Evolutionary conservation across 2,888 invertebrate species (phyloP).

Genomic region (Caprella mutica): DNA sequence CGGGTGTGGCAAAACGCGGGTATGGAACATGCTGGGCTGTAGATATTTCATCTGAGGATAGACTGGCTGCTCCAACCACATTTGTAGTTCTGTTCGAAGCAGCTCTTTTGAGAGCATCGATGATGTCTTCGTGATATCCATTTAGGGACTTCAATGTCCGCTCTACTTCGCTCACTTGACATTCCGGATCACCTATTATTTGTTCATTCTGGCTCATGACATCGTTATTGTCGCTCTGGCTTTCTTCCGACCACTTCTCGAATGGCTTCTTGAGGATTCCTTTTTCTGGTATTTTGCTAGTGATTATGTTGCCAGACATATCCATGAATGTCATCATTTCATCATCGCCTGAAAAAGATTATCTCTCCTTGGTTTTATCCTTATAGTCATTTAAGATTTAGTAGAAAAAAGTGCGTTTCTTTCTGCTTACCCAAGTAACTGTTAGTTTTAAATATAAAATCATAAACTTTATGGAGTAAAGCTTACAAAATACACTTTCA

Average conservation of each 20-base stretch:
- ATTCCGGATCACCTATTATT: slow-evolving; percentile 48
- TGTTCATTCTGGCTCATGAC: slow-evolving; percentile 54
- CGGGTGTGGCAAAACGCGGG: slow-evolving; percentile 31
- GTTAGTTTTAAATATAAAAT: no score
- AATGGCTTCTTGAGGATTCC: slow-evolving; percentile 71
- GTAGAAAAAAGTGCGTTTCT: no score
- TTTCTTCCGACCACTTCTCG: slow-evolving; percentile 56
- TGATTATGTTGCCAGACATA: slow-evolving; percentile 60
- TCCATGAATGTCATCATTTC: slow-evolving; percentile 71
- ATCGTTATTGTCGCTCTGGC: slow-evolving; percentile 59
- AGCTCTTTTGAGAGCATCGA: slow-evolving; percentile 76
- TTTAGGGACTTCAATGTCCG: slow-evolving; percentile 76
- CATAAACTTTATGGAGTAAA: no score
- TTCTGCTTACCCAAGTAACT: no score
- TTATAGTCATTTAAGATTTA: no score
- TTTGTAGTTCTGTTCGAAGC: slow-evolving; percentile 44
- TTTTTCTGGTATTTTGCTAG: slow-evolving; percentile 71
- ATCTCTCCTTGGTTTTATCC: no score
- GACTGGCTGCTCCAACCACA: slow-evolving; percentile 47
- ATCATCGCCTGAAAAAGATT: slow-evolving; percentile 51
- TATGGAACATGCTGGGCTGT: slow-evolving; percentile 53
- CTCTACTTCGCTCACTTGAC: slow-evolving; percentile 46
- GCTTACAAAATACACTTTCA: no score
- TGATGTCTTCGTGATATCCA: slow-evolving; percentile 83
- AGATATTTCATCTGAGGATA: slow-evolving; percentile 55